These are phyloP conservation scores for Suillia variegata DNA, from an alignment of 2,888 invertebrate species.

Conservation along the genomic window DNA sequence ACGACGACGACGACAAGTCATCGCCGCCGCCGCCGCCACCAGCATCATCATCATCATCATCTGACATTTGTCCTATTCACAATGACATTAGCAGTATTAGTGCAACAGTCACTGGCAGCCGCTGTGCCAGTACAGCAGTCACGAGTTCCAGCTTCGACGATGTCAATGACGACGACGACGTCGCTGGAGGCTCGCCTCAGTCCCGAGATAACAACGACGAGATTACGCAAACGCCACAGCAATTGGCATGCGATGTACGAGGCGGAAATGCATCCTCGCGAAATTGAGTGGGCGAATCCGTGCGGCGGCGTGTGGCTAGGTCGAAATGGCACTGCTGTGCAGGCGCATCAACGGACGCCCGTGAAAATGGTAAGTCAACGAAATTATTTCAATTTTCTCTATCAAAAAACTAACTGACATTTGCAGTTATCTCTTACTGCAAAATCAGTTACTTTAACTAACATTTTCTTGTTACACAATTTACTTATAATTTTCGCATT, in stretches of 20 bases:
- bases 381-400: too few relatives aligned
- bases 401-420: too few relatives aligned
- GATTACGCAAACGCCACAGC: constrained; percentile 33
- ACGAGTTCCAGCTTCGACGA: not conserved
- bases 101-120: constrained; percentile 18
- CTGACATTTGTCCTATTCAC: constrained; percentile 6
- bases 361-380: not conserved
- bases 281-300: constrained; percentile 43
- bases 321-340: not conserved
- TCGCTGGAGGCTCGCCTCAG: constrained; percentile 25
- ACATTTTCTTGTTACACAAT: too few relatives aligned
- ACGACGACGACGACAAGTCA: constrained; percentile 28
- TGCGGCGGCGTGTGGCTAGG: constrained; percentile 40
- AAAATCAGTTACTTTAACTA: too few relatives aligned
- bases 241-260: constrained; percentile 28
- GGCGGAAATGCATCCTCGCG: constrained; percentile 28
- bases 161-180: constrained; percentile 18
- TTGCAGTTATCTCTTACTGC: too few relatives aligned
- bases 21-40: not conserved
- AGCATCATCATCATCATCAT: constrained; percentile 10
- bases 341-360: not conserved
- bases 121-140: constrained; percentile 7
- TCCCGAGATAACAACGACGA: constrained; percentile 20
- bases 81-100: constrained; percentile 19
- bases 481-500: too few relatives aligned